Evolutionary conservation across 2,888 invertebrate species (phyloP), one percentile per base, ranked within the genome.

Genomic region (Rotaria macrura): DNA sequence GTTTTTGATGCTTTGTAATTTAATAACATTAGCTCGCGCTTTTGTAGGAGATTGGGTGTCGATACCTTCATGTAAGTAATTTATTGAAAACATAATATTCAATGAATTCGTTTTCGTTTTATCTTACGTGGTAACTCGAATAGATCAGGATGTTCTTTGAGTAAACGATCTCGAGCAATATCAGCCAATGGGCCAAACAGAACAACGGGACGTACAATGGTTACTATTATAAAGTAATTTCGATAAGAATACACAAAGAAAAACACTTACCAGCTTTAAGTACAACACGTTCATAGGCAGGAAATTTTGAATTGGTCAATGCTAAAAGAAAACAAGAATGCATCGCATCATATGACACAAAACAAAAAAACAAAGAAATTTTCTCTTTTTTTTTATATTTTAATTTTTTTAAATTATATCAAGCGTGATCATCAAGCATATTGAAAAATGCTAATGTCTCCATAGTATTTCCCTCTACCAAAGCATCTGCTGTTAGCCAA

Each of bases 171-270:
- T 85, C 97, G 92, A 0, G 97, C 96, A 25, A 97, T 93, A 90
- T 99, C 98, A 0, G 96, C 95, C 3, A 97, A 93, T 0, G 97
- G 95, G 1, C 98, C 98, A 89, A 97, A 95, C 34, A 99, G 93
- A 72, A 99, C 96, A 25, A 79, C 79, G 43, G 79, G 79, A 25
- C 79, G 79, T n/a, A 79, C 9, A 12, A 79, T 79, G 5, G 79
- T 79, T 12, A 79, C 79, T 79, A 79, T 49, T 49, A 49, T 49
- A 17, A 49, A 49, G 17, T 17, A 17, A 49, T 49, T 17, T 17
- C 3, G 14, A 49, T 17, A 49, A 49, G 17, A 12, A 12, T 43
- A 5, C 5, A 43, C 10, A 10, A 43, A 7, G 10, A 10, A 7
- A 10, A 43, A n/a, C n/a, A 57, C 65, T 65, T 34, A 65, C 65